Evolutionary conservation across 2,888 invertebrate genomes (phyloP).

Genomic region (Nomada fabriciana): DNA sequence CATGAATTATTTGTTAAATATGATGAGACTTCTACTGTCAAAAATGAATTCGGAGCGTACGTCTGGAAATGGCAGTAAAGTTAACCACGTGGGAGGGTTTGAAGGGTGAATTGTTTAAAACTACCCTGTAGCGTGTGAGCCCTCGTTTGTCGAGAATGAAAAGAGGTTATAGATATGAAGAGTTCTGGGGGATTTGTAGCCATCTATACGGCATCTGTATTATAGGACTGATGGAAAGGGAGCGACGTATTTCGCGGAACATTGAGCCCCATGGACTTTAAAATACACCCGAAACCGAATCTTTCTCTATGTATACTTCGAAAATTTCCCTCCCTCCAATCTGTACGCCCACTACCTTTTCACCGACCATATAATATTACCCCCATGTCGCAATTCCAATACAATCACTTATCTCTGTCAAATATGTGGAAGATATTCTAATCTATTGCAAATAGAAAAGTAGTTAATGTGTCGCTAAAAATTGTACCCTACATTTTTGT

Average conservation of each 20-base stretch:
- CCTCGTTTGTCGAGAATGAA: conserved; percentile 54
- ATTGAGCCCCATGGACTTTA: conserved; percentile 80
- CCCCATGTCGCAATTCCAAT: conserved; percentile 17
- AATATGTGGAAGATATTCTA: conserved; percentile 18
- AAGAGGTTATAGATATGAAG: conserved; percentile 78
- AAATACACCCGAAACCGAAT: conserved; percentile 72
- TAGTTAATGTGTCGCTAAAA: no score
- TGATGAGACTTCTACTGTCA: conserved; percentile 16
- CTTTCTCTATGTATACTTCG: conserved; percentile 42
- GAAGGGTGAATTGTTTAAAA: conserved; percentile 73
- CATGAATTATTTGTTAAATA: background rate
- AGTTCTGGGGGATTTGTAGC: conserved; percentile 78
- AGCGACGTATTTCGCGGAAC: conserved; percentile 81
- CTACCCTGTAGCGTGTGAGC: conserved; percentile 59
- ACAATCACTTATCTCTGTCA: conserved; percentile 12
- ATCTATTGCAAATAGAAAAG: no score
- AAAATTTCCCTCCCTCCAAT: conserved; percentile 35
- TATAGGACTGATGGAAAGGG: conserved; percentile 63
- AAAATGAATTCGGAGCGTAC: conserved; percentile 35
- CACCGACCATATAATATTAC: conserved; percentile 28
- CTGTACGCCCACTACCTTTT: conserved; percentile 3
- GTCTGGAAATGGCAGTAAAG: conserved; percentile 52
- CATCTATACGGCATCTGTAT: conserved; percentile 77
- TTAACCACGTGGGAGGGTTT: conserved; percentile 49
- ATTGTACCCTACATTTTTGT: no score